Conservation (phyloP, 2,888 invertebrate genomes). For the Hydriomena furcata region DNA sequence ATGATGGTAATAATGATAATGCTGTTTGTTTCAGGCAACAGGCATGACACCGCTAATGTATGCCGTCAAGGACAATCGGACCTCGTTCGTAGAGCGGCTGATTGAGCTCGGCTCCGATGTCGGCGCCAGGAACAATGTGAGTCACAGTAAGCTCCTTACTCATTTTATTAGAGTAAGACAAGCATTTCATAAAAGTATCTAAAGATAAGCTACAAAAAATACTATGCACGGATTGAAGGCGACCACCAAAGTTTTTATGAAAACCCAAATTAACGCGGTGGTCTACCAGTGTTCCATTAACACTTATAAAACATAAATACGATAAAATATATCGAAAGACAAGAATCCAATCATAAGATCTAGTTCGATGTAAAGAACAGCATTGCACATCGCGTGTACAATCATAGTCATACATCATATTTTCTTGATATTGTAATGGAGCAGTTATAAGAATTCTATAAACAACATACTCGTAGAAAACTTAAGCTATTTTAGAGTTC, state of each 20-base stretch:
- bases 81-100: conserved; percentile 94
- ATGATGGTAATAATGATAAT: not conserved
- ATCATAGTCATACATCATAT: not conserved
- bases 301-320: not conserved
- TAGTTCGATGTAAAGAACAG: conserved; percentile 6
- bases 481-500: not conserved
- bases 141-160: conserved; percentile 53
- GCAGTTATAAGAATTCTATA: not conserved
- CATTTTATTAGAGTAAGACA: conserved; percentile 7
- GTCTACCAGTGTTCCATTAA: too few relatives aligned
- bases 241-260: too few relatives aligned
- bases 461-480: too few relatives aligned
- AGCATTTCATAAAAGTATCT: too few relatives aligned
- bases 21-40: conserved; percentile 85
- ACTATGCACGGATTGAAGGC: too few relatives aligned
- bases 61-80: conserved; percentile 97
- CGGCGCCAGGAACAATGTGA: conserved; percentile 95
- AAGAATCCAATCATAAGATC: conserved; percentile 2
- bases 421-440: not conserved
- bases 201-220: too few relatives aligned
- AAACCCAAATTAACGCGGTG: too few relatives aligned
- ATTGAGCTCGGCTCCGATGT: conserved; percentile 96
- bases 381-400: conserved; percentile 14
- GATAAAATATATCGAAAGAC: not conserved
- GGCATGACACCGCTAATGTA: conserved; percentile 98